phyloP scores from a whole-genome alignment of 2,888 invertebrate genomes.

The Archaeoteleia sp. region DNA sequence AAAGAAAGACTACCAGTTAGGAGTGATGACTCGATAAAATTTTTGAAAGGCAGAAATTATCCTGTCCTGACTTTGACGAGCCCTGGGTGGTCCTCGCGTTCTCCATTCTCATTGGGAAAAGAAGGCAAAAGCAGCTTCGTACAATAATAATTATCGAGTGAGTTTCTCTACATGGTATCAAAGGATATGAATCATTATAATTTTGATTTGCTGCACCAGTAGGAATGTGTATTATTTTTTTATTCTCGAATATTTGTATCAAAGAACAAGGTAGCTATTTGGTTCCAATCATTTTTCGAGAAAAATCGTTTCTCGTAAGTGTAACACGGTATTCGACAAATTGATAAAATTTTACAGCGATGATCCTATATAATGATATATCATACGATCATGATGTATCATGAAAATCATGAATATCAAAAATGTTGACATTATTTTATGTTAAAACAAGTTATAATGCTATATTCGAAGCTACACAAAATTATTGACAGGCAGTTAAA shows the following conservation, averaged over 20 bases:
- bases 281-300: constrained; percentile 4
- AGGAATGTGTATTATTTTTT: constrained; percentile 33
- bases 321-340: no score
- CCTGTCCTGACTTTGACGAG: constrained; percentile 66
- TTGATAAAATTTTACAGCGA: no score
- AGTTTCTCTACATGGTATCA: constrained; percentile 39
- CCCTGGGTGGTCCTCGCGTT: constrained; percentile 68
- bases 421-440: no score
- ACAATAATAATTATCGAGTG: constrained; percentile 47
- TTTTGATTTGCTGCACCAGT: constrained; percentile 19
- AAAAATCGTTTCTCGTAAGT: no score
- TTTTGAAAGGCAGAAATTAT: constrained; percentile 71
- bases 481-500: no score
- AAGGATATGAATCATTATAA: constrained; percentile 39
- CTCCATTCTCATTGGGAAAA: constrained; percentile 35
- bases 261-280: constrained; percentile 34
- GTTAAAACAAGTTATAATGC: no score
- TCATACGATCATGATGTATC: no score
- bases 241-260: constrained; percentile 7
- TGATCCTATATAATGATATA: no score
- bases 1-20: constrained; percentile 74
- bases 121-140: constrained; percentile 42
- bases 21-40: constrained; percentile 72
- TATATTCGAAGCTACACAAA: no score
- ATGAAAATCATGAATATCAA: no score